Evolutionary conservation across 2,113 vertebrate genomes (phyloP).

Genomic region (Phainopepla nitens): DNA sequence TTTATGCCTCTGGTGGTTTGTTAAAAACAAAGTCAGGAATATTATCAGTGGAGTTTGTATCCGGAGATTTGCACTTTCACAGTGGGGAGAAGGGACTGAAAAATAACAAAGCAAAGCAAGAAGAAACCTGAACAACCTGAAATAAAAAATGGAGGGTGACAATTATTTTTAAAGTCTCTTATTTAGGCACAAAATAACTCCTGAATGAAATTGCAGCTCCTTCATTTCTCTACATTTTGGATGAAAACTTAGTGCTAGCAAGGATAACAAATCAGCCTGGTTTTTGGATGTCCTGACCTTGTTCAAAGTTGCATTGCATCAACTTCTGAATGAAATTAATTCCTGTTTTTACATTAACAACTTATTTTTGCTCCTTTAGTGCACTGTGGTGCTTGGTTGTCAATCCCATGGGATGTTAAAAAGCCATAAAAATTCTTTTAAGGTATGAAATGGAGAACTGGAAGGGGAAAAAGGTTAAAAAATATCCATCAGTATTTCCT

Average conservation of each 20-base stretch:
- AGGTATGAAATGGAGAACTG: neutral
- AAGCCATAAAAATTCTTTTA: neutral
- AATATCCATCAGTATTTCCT: neutral
- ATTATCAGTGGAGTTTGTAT: neutral
- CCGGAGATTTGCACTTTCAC: neutral
- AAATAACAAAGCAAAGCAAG: neutral
- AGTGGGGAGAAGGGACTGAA: neutral
- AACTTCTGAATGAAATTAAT: neutral
- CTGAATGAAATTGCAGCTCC: neutral
- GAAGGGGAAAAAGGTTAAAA: rapidly evolving
- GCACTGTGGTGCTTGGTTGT: rapidly evolving
- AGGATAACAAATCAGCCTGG: neutral
- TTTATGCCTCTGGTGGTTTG: neutral
- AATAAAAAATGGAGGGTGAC: neutral
- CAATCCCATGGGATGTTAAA: neutral
- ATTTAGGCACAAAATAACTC: neutral
- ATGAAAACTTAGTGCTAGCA: neutral
- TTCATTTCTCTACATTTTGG: no score
- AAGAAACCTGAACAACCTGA: neutral
- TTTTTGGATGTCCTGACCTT: neutral
- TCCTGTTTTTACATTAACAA: rapidly evolving
- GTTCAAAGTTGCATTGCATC: neutral
- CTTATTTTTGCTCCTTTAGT: neutral
- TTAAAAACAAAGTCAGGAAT: neutral
- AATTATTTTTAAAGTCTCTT: neutral